Evolutionary conservation across 2,888 invertebrate species (phyloP).

Genomic region (Pomacea canaliculata): DNA sequence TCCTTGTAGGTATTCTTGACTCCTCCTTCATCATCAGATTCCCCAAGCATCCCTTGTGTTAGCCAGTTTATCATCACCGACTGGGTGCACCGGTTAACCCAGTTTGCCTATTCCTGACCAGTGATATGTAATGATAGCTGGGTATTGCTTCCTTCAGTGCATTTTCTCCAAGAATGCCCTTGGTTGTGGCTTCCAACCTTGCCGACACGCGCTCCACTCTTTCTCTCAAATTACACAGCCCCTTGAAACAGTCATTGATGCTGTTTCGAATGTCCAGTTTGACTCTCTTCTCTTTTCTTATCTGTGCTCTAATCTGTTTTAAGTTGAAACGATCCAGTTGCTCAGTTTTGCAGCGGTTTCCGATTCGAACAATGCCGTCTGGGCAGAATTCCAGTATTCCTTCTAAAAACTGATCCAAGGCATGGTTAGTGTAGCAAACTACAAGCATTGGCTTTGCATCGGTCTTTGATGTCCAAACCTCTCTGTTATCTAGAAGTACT

Average conservation of each 20-base stretch:
- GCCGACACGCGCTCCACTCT: constrained; percentile 36
- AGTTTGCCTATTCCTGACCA: neutral
- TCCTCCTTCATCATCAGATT: neutral
- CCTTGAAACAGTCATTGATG: constrained; percentile 37
- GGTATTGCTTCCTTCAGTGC: constrained; percentile 36
- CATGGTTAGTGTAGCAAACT: constrained; percentile 69
- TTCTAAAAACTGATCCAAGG: constrained; percentile 47
- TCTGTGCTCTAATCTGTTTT: constrained; percentile 30
- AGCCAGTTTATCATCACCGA: constrained; percentile 13
- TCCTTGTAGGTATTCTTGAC: neutral
- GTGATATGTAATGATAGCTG: constrained; percentile 28
- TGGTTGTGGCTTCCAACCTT: constrained; percentile 35
- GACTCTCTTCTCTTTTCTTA: constrained; percentile 26
- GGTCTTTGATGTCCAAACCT: constrained; percentile 62
- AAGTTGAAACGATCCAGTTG: constrained; percentile 46
- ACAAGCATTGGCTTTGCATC: constrained; percentile 58
- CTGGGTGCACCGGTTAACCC: neutral
- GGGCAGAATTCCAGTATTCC: constrained; percentile 46
- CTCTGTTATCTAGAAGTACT: constrained; percentile 76
- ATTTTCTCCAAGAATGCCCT: constrained; percentile 32
- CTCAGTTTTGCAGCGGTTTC: constrained; percentile 54
- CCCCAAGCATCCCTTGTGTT: neutral
- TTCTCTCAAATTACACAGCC: constrained; percentile 26
- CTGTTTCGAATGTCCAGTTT: constrained; percentile 35
- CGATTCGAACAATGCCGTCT: constrained; percentile 59